A percentile compares a stretch with the other conserved stretches of the same genome.
These are phyloP conservation scores for Lepidurus packardi DNA, from an alignment of 1,140 invertebrate genomes.

Conservation along the genomic window DNA sequence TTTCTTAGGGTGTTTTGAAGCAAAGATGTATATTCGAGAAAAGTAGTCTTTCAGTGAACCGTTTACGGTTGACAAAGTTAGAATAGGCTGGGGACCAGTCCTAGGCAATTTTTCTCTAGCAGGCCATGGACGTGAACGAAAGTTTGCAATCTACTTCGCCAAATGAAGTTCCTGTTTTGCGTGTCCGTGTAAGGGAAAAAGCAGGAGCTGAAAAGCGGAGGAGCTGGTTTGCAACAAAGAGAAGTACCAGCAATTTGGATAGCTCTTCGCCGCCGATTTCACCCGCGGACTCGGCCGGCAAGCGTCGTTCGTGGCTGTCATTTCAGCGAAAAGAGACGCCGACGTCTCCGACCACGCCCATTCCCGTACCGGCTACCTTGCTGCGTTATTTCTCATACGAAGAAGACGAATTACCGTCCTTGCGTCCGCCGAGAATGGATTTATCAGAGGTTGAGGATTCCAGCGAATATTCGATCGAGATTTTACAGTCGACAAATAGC, in stretches of 20 bases:
- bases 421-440: background rate
- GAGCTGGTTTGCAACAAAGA: background rate
- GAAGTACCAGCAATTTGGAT: background rate
- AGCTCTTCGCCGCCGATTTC: background rate
- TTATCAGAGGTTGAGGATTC: background rate
- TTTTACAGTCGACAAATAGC: constrained; percentile 13
- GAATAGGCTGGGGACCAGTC: no score
- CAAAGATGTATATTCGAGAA: background rate
- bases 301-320: background rate
- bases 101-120: background rate
- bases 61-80: background rate
- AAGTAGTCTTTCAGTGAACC: background rate
- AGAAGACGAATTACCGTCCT: background rate
- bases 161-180: constrained; percentile 1
- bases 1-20: background rate
- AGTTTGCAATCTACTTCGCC: background rate
- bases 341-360: background rate
- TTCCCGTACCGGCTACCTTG: background rate
- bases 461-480: background rate
- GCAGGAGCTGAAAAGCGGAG: background rate
- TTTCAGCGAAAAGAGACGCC: constrained; percentile 1
- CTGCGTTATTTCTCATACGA: constrained; percentile 13
- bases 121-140: constrained; percentile 18
- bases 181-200: background rate
- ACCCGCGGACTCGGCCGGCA: background rate